Conservation (phyloP, 2,113 vertebrate species). For the Abramis brama region DNA sequence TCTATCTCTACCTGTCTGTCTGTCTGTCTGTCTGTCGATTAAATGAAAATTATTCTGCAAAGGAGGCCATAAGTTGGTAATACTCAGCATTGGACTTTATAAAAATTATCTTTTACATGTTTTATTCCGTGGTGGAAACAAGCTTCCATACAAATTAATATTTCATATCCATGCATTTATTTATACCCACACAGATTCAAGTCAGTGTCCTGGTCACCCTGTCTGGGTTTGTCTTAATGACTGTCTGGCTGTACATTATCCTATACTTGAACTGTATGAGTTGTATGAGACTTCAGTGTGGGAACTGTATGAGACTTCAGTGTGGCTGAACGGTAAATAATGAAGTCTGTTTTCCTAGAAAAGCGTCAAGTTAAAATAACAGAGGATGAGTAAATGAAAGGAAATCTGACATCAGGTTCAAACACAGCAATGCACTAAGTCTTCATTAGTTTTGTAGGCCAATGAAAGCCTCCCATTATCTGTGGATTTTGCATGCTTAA, state of each 20-base stretch:
- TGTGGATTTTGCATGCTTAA: constrained; percentile 38
- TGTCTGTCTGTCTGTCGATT: no score
- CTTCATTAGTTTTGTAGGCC: constrained; percentile 45
- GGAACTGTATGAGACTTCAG: neutral
- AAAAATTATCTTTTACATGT: no score
- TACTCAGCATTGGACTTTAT: neutral
- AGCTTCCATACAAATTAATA: no score
- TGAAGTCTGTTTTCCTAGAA: constrained; percentile 16
- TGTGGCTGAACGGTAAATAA: constrained; percentile 31
- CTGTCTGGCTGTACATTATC: neutral
- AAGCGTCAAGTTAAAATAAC: neutral
- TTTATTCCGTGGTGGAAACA: no score
- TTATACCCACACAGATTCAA: neutral
- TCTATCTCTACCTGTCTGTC: no score
- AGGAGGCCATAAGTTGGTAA: neutral
- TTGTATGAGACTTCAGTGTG: no score
- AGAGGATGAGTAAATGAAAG: constrained; percentile 35
- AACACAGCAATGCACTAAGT: constrained; percentile 24
- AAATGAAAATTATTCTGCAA: neutral
- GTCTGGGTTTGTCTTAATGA: neutral
- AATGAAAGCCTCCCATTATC: constrained; percentile 29
- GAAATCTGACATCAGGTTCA: constrained; percentile 34
- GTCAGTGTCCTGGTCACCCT: neutral
- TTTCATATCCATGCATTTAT: neutral
- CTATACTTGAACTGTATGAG: neutral